phyloP scores from a whole-genome alignment of 2,888 invertebrate genomes.

The Invenusta paracnida region DNA sequence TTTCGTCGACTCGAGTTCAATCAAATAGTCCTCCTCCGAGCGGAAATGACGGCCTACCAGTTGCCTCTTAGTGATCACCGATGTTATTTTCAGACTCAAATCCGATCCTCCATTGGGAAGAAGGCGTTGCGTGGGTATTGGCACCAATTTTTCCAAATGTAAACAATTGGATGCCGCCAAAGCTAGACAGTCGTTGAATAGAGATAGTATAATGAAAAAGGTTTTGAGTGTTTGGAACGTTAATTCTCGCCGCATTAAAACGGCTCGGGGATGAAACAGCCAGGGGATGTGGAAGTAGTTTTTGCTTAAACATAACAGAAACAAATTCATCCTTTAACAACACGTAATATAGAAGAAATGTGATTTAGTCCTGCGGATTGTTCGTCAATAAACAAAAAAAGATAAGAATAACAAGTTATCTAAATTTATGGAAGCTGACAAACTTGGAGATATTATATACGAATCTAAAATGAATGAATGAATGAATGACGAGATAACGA shows the following conservation, averaged over 20 bases:
- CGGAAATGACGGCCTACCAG: not conserved
- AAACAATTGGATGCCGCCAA: not conserved
- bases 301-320: not conserved
- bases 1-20: not conserved
- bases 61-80: not conserved
- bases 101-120: not conserved
- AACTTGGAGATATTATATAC: too few species aligned
- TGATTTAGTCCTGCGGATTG: too few species aligned
- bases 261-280: too few species aligned
- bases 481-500: not conserved
- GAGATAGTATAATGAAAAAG: too few species aligned
- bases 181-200: too few species aligned
- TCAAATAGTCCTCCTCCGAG: not conserved
- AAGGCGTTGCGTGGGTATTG: not conserved
- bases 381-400: too few species aligned
- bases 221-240: too few species aligned
- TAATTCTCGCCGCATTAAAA: too few species aligned
- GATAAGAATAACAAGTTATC: too few species aligned
- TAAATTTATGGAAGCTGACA: too few species aligned
- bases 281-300: too few species aligned
- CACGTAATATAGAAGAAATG: not conserved
- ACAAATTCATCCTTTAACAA: not conserved
- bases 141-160: not conserved
- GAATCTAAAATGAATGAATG: too few species aligned
- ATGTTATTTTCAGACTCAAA: not conserved